Percentiles rank a stretch among this genome's conserved stretches.
Conservation (phyloP, 2,797 vertebrate species). For the Sphenodon punctatus region DNA sequence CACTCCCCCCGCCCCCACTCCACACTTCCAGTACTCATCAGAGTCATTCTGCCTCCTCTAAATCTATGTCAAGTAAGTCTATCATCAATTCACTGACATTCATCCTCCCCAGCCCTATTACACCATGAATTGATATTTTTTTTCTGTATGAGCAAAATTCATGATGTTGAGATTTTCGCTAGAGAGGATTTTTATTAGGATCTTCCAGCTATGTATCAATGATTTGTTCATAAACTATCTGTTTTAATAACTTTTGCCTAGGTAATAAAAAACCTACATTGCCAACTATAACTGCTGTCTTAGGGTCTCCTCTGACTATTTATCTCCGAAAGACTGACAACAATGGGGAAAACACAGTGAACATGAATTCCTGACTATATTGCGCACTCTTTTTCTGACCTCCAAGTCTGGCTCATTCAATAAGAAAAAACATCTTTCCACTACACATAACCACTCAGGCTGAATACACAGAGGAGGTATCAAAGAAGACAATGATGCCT, state of each 20-base stretch:
- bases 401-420: background rate
- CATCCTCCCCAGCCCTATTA: background rate
- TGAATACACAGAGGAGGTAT: too few species aligned
- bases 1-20: too few species aligned
- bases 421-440: too few species aligned
- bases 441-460: too few species aligned
- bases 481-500: background rate
- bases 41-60: too few species aligned
- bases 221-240: background rate
- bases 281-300: background rate
- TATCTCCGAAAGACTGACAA: background rate
- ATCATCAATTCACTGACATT: background rate
- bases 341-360: too few species aligned
- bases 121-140: background rate
- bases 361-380: too few species aligned
- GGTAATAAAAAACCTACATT: rapidly evolving
- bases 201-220: background rate
- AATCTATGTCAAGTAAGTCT: too few species aligned
- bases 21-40: too few species aligned
- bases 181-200: background rate
- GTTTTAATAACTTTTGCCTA: background rate
- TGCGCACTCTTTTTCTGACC: background rate
- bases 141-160: background rate
- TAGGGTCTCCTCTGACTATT: background rate
- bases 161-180: background rate